phyloP scores from a whole-genome alignment of 2,888 invertebrate genomes.

The Invenusta paracnida region DNA sequence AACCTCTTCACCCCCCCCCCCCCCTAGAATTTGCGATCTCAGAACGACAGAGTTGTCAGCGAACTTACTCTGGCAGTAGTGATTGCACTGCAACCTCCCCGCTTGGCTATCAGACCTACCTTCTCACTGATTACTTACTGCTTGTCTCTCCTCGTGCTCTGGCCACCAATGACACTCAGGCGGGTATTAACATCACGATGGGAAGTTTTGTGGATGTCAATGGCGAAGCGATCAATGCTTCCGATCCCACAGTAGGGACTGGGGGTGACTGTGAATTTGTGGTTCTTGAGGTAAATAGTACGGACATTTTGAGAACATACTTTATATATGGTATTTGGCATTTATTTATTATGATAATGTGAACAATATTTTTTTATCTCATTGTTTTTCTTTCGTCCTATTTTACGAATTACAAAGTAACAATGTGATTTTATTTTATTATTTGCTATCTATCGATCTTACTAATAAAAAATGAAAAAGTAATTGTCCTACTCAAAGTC shows the following conservation, averaged over 20 bases:
- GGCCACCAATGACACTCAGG: not conserved
- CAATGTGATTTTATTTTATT: too few species aligned
- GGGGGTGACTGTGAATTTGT: not conserved
- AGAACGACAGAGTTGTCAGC: not conserved
- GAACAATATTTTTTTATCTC: too few species aligned
- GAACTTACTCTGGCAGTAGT: not conserved
- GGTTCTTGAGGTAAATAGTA: not conserved
- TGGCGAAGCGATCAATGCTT: not conserved
- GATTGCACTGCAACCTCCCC: not conserved
- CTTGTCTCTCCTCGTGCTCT: not conserved
- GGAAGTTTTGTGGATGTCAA: not conserved
- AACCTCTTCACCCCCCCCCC: too few species aligned
- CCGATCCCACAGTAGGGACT: not conserved
- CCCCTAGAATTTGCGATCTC: not conserved
- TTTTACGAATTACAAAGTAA: too few species aligned
- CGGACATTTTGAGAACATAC: too few species aligned
- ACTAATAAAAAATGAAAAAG: too few species aligned
- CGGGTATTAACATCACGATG: not conserved
- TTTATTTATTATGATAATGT: too few species aligned
- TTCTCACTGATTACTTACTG: not conserved
- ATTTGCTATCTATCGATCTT: too few species aligned
- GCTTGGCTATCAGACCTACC: not conserved
- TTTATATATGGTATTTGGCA: too few species aligned
- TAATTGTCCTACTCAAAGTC: too few species aligned
- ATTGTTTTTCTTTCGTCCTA: too few species aligned